Evolutionary conservation across 2,888 invertebrate genomes (phyloP).

Genomic region (Meandrusa payeni): DNA sequence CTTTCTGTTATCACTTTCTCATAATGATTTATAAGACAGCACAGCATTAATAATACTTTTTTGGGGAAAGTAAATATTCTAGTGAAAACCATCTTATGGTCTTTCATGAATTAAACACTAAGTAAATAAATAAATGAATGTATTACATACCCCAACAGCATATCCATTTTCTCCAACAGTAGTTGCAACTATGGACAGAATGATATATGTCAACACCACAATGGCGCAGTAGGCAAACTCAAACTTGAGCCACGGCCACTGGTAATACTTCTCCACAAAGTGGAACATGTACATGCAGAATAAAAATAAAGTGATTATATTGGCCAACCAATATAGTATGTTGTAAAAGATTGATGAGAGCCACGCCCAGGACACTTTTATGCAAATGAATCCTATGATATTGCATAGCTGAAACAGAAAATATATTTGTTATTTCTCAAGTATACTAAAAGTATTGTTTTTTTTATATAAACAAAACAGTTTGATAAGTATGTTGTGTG

Average conservation of each 20-base stretch:
- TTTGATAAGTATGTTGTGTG: no score
- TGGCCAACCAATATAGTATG: constrained; percentile 89
- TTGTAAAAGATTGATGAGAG: constrained; percentile 88
- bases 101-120: no score
- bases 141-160: constrained; percentile 86
- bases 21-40: no score
- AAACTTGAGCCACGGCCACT: constrained; percentile 91
- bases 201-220: constrained; percentile 86
- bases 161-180: constrained; percentile 82
- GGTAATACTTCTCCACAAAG: constrained; percentile 89
- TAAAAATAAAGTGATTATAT: constrained; percentile 88
- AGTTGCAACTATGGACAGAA: constrained; percentile 87
- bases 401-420: constrained; percentile 83
- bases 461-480: no score
- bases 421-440: no score
- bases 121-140: no score
- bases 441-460: no score
- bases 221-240: constrained; percentile 87
- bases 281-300: constrained; percentile 90
- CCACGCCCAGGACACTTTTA: constrained; percentile 82
- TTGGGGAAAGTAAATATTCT: no score
- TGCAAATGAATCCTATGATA: constrained; percentile 90
- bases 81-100: no score
- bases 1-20: no score
- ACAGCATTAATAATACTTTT: no score